phyloP scores from a whole-genome alignment of 2,113 vertebrate species.

The Clarias batrachus region DNA sequence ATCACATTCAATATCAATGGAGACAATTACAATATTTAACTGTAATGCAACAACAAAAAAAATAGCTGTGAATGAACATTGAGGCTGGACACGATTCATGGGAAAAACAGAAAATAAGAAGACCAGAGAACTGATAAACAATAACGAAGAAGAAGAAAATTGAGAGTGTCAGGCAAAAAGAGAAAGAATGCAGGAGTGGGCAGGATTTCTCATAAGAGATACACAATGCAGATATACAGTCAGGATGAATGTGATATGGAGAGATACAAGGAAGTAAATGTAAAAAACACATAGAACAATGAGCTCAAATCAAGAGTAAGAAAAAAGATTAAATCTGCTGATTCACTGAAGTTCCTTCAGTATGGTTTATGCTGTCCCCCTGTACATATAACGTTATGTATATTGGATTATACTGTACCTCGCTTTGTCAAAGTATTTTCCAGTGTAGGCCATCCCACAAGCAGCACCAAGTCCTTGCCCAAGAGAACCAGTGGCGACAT shows the following conservation, averaged over 20 bases:
- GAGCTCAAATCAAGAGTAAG: neutral
- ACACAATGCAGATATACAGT: constrained; percentile 43
- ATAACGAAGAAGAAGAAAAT: neutral
- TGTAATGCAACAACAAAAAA: neutral
- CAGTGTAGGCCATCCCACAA: constrained; percentile 94
- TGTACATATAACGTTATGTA: neutral
- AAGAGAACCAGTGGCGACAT: constrained; percentile 93
- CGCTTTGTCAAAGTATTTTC: constrained; percentile 94
- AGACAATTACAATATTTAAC: neutral
- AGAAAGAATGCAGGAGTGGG: neutral
- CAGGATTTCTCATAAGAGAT: constrained; percentile 52
- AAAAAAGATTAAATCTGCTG: constrained; percentile 39
- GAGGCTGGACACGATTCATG: neutral
- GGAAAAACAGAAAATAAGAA: neutral
- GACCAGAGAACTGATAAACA: neutral
- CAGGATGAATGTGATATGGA: neutral
- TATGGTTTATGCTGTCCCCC: neutral
- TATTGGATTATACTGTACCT: constrained; percentile 68
- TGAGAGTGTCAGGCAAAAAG: neutral
- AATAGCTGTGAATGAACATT: neutral
- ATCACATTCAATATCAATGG: neutral
- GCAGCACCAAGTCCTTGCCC: constrained; percentile 94
- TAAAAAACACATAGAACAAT: neutral
- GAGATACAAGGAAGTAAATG: neutral
- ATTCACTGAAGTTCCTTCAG: neutral